These are phyloP conservation scores for Patella caerulea DNA, from an alignment of 2,888 invertebrate genomes.

Conservation along the genomic window DNA sequence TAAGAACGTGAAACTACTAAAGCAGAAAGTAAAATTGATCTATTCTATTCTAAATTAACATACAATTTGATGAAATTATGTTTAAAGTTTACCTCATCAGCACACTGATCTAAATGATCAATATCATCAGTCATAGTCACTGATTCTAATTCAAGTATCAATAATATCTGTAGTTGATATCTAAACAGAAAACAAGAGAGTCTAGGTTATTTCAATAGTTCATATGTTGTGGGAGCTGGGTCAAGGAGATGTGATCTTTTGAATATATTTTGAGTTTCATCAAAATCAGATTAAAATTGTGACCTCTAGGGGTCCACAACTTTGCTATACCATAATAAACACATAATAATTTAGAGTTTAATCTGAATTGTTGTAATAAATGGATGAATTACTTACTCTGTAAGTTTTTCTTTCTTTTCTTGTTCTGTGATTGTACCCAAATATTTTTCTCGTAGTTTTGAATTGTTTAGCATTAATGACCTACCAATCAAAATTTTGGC, in stretches of 20 bases:
- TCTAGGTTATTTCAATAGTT: too few relatives aligned
- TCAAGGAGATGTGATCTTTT: too few relatives aligned
- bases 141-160: conserved; percentile 55
- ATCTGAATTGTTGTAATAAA: not conserved
- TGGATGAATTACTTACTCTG: conserved; percentile 45
- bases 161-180: conserved; percentile 55
- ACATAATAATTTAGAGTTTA: not conserved
- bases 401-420: conserved; percentile 41
- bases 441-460: conserved; percentile 48
- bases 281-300: too few relatives aligned
- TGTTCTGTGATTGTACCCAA: conserved; percentile 22
- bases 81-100: conserved; percentile 42
- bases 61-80: not conserved
- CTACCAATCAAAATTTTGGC: conserved; percentile 41
- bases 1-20: too few relatives aligned
- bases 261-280: too few relatives aligned
- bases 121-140: conserved; percentile 42
- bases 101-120: conserved; percentile 36
- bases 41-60: not conserved
- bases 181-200: conserved; percentile 32
- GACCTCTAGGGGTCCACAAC: too few relatives aligned
- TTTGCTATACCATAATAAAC: not conserved
- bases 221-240: too few relatives aligned
- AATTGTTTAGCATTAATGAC: conserved; percentile 32
- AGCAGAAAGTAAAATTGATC: too few relatives aligned